Evolutionary conservation across 30 jellyfish, hydroid and myxozoan species (phyloP).

Genomic region (Rhopilema esculentum): DNA sequence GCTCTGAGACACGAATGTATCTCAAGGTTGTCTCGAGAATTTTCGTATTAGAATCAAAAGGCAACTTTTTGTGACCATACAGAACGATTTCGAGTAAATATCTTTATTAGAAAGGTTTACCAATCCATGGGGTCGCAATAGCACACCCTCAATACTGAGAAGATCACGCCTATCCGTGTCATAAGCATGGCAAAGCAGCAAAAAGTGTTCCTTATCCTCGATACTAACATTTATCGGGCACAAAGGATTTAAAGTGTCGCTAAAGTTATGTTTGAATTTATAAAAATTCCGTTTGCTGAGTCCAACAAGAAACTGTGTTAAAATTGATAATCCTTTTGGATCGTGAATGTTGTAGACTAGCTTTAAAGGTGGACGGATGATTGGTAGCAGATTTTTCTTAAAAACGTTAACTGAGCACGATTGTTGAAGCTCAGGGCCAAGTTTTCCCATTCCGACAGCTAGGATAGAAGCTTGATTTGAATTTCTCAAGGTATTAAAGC

Average conservation of each 20-base stretch:
- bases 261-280: too few species aligned
- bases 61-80: too few species aligned
- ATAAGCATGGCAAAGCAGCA: constrained; percentile 24
- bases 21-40: too few species aligned
- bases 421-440: constrained; percentile 47
- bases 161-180: constrained; percentile 3
- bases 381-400: constrained; percentile 24
- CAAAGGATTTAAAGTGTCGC: too few species aligned
- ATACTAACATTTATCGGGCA: constrained; percentile 20
- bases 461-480: constrained; percentile 61
- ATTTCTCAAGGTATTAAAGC: too few species aligned
- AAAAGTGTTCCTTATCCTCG: constrained; percentile 20
- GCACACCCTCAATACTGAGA: too few species aligned
- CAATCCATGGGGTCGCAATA: too few species aligned
- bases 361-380: constrained; percentile 53
- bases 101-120: too few species aligned
- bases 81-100: too few species aligned
- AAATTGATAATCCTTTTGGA: constrained; percentile 36
- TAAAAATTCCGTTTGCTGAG: constrained; percentile 52
- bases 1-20: too few species aligned
- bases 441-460: constrained; percentile 51
- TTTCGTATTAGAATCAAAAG: too few species aligned
- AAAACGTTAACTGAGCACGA: constrained; percentile 39
- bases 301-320: constrained; percentile 59
- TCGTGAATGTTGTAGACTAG: constrained; percentile 54